Base-by-base conservation (phyloP, 1,140 invertebrate species). In the Drosophila tristis region DNA sequence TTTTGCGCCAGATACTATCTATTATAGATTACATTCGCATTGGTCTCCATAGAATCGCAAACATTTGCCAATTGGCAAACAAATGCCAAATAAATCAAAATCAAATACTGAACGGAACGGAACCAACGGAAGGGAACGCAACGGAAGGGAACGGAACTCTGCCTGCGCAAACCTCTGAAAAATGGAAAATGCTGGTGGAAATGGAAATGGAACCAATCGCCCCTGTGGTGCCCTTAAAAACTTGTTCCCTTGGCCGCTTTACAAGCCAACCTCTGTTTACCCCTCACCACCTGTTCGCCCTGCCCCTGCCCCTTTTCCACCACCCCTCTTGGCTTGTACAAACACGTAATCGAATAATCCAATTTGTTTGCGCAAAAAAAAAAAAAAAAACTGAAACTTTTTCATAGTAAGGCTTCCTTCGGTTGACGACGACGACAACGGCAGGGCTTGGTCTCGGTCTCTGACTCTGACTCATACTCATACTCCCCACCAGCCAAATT, bases 321-420 rank as follows among this genome's bases (percentile, higher is more conserved):
- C 66, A 54, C 47, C 42, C 16, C 31, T 16, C 67, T 76, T 63
- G 65, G 59, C 66, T 82, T 65, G 56, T 76, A 89, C 84, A 89
- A 89, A 89, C 85, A 89, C 84, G 84, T 89, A 89, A 89, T 89
- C 84, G 79, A 89, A 89, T 89, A 89, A 89, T 89, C 84, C 84
- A 89, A 89, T 89, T 89, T 89, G 84, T 77, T 89, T 89, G 84
- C 72, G 73, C 79, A 89, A 89, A 87, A 89, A 29, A 29, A 29
- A 29, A 29, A 2, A 20, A 20, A 20, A 20, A 20, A 39, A 84
- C 79, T 89, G 72, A 82, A 89, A 82, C 84, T 87, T 87, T 87
- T 87, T 82, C 67, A 67, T 87, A 89, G 49, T 84, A 84, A 7
- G 35, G 35, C 35, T 39, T 39, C 26, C 78, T 87, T 87, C 82